Base-by-base conservation (phyloP, 2,113 vertebrate species). In the Cinclus mexicanus region DNA sequence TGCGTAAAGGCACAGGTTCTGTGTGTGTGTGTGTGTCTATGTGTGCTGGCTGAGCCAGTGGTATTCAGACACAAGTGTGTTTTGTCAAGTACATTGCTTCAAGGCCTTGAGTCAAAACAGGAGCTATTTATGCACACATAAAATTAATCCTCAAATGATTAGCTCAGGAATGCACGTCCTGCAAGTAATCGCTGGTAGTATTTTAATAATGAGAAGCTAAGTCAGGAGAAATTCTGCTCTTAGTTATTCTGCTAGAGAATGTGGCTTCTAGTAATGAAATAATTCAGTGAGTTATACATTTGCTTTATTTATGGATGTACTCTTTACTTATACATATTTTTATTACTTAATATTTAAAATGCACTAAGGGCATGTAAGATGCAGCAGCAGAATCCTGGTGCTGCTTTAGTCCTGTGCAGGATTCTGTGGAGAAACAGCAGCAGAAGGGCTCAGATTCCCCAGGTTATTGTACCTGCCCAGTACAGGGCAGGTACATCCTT, bases 311-410 rank as follows among this genome's bases (percentile, higher is more conserved):
- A 97, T 91, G 86, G 86, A 72, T 95, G 63, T 88, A 75, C 94
- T 95, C 92, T 96, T 95, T 93, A 89, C 67, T 87, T 97, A 94
- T 94, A 96, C 95, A 95, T 97, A 96, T 96, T 97, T 97, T 97
- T 95, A 97, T 97, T 94, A 71, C 41, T 95, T 95, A 97, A 95
- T 97, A 96, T 97, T 97, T 97, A 96, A 98, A 96, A 96, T 72
- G 85, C 82, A 56, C 76, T 83, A 44, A 75, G 52, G 93, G 72
- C 14, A 24, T 39, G 59, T 20, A 39, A 83, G 71, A 41, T 1
- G 14, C 11, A 13, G 77, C 16, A 57, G 65, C 74, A 72, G 52
- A 55, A 21, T 42, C 9, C 26, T 80, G 20, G 16, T 39, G 52
- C 35, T 75, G 29, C 52, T 81, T 42, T 12, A 10, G 20, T 42